Conservation (phyloP, 2,797 vertebrate species). For the Glossophaga mutica region DNA sequence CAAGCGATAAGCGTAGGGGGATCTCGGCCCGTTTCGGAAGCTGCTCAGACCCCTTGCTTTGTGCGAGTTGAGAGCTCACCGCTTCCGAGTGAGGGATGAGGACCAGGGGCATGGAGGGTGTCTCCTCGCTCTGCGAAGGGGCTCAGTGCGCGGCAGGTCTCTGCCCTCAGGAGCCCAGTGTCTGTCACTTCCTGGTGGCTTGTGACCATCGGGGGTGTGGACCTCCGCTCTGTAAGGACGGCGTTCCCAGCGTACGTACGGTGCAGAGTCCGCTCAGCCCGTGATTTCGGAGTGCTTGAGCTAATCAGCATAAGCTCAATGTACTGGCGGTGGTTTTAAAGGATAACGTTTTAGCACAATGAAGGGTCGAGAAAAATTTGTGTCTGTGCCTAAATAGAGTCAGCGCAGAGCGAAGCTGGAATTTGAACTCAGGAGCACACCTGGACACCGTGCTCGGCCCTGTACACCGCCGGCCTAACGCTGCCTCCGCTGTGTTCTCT, state of each 20-base stretch:
- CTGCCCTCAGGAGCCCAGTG: accelerated
- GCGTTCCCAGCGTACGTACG: neutral
- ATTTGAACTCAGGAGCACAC: neutral
- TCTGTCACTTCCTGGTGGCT: neutral
- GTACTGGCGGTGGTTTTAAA: neutral
- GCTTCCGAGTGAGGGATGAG: neutral
- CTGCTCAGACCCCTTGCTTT: neutral
- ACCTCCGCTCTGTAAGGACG: neutral
- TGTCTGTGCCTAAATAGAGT: neutral
- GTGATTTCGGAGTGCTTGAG: neutral
- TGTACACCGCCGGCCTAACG: neutral
- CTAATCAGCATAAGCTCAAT: neutral
- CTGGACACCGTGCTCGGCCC: neutral
- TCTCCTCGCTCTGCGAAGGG: neutral
- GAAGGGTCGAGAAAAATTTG: neutral
- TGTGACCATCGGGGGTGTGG: neutral
- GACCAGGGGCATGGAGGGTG: too few species aligned
- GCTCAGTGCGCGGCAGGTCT: accelerated
- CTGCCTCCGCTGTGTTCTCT: neutral
- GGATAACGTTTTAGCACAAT: neutral
- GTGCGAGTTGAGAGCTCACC: neutral
- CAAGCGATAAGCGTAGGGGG: neutral
- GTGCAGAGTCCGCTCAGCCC: neutral
- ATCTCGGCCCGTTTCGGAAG: neutral
- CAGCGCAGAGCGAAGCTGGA: neutral